Percentiles rank a stretch among this genome's conserved stretches.
phyloP scores from a whole-genome alignment of 2,888 invertebrate genomes.

The Nymphalis urticae region DNA sequence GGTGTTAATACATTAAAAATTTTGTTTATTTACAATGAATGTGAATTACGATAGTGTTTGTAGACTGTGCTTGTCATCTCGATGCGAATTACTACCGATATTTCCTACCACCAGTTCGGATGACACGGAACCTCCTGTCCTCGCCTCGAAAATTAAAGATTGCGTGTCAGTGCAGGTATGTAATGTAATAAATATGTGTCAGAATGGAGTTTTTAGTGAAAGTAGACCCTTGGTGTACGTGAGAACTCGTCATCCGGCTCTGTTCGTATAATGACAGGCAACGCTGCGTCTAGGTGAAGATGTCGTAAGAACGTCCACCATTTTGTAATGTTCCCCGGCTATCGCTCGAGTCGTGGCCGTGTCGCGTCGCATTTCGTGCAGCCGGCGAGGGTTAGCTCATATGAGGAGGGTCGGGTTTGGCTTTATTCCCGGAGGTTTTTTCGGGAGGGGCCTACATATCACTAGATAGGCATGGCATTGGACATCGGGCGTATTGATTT shows the following conservation, averaged over 20 bases:
- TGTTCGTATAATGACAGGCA: constrained; percentile 77
- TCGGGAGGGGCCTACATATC: constrained; percentile 69
- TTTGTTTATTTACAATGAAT: constrained; percentile 79
- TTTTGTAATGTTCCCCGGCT: constrained; percentile 81
- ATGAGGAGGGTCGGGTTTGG: constrained; percentile 74
- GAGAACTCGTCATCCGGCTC: constrained; percentile 80
- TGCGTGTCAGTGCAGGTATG: constrained; percentile 86
- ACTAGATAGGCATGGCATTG: constrained; percentile 65
- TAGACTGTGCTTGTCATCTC: constrained; percentile 84
- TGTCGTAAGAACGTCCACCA: constrained; percentile 83
- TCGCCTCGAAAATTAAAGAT: constrained; percentile 84
- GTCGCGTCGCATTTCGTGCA: constrained; percentile 77
- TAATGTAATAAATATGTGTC: constrained; percentile 61
- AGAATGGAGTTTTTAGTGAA: constrained; percentile 74
- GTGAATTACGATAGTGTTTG: constrained; percentile 82
- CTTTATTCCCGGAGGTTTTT: constrained; percentile 75
- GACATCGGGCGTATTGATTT: constrained; percentile 77
- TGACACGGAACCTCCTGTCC: constrained; percentile 77
- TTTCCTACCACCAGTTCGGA: constrained; percentile 81
- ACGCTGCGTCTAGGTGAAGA: constrained; percentile 78
- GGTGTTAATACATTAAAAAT: constrained; percentile 61
- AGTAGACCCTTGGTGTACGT: constrained; percentile 76
- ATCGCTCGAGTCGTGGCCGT: constrained; percentile 77
- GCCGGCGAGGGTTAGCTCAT: constrained; percentile 73
- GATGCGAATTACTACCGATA: constrained; percentile 83